These are phyloP conservation scores for Caiman crocodilus DNA, from an alignment of 2,797 vertebrate genomes.

Conservation along the genomic window DNA sequence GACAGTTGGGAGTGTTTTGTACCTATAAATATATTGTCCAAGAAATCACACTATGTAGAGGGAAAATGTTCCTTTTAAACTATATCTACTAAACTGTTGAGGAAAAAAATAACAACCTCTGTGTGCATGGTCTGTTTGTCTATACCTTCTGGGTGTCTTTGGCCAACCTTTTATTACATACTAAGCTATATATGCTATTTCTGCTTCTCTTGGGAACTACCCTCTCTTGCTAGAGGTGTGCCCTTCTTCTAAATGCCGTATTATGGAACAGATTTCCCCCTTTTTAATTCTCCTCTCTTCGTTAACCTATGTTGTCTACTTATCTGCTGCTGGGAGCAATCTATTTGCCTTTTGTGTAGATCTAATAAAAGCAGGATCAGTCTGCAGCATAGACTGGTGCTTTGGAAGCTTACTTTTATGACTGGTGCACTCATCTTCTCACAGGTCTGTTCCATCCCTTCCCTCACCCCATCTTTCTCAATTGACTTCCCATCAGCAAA, in stretches of 20 bases:
- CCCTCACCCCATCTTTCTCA: not conserved
- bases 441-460: not conserved
- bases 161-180: not conserved
- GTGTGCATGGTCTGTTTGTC: not conserved
- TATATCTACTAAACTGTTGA: not conserved
- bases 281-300: not conserved
- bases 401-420: not conserved
- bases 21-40: not conserved
- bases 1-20: not conserved
- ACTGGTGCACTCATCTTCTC: not conserved
- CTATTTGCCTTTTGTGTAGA: not conserved
- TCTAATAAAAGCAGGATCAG: not conserved
- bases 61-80: not conserved
- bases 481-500: not conserved
- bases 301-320: not conserved
- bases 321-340: not conserved
- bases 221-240: not conserved
- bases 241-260: not conserved
- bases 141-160: not conserved
- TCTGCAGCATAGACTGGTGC: not conserved
- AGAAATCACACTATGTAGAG: not conserved
- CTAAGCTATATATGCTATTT: not conserved
- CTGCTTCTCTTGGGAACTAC: not conserved
- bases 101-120: not conserved
- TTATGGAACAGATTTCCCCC: not conserved